phyloP scores from a whole-genome alignment of 2,113 vertebrate species.

The Marmota monax region DNA sequence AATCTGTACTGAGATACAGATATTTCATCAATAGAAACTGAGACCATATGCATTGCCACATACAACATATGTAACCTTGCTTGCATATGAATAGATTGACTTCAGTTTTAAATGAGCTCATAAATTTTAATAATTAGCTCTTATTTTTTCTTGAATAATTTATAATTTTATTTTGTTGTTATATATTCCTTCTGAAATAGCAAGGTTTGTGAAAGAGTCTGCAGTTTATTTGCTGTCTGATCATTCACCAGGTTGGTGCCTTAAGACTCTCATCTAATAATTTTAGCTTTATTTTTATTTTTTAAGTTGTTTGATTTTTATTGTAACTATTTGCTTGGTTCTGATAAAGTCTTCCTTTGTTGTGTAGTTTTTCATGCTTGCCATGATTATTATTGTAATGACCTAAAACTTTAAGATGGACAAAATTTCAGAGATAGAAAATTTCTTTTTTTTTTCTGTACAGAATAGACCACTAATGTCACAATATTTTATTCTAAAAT shows the following conservation, averaged over 20 bases:
- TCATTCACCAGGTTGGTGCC: neutral
- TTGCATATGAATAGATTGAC: constrained; percentile 38
- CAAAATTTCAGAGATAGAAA: constrained; percentile 80
- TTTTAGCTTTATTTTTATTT: neutral
- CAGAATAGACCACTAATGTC: neutral
- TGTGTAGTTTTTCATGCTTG: constrained; percentile 56
- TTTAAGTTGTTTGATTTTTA: constrained; percentile 19
- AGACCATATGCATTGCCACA: neutral
- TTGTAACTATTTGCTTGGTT: constrained; percentile 43
- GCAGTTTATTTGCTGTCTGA: neutral
- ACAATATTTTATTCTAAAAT: constrained; percentile 4
- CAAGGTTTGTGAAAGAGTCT: constrained; percentile 65
- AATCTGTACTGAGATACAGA: constrained; percentile 56
- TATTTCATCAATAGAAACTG: constrained; percentile 12
- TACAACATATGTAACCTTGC: neutral
- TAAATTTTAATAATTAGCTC: constrained; percentile 37
- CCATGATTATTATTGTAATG: constrained; percentile 72
- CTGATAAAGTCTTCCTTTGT: constrained; percentile 13
- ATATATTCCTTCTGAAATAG: neutral
- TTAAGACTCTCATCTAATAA: neutral
- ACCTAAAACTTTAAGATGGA: constrained; percentile 75
- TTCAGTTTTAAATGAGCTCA: constrained; percentile 44
- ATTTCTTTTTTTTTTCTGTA: neutral
- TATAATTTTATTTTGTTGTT: constrained; percentile 47
- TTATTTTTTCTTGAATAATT: constrained; percentile 41